Evolutionary conservation across 2,113 vertebrate genomes (phyloP).

Genomic region (Rhombomys opimus): DNA sequence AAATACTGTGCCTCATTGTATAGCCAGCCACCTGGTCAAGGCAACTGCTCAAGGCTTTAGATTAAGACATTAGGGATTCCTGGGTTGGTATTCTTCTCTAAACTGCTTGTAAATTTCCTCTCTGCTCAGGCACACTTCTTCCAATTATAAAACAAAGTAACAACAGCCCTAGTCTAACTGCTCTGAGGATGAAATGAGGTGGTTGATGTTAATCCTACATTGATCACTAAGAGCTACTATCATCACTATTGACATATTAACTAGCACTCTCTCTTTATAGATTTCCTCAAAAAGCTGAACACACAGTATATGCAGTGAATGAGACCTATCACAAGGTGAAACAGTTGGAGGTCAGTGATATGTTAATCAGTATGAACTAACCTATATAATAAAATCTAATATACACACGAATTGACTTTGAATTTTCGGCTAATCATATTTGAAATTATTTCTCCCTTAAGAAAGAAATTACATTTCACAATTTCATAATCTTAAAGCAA

Average conservation of each 20-base stretch:
- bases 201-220: not conserved
- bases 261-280: not conserved
- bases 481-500: conserved; percentile 14
- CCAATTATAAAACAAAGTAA: not conserved
- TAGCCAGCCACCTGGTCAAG: not conserved
- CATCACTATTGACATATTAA: not conserved
- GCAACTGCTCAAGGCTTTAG: not conserved
- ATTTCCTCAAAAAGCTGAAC: not conserved
- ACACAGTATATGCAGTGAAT: not conserved
- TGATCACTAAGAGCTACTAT: not conserved
- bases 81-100: not conserved
- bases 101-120: not conserved
- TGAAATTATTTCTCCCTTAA: not conserved
- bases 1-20: not conserved
- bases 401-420: not conserved
- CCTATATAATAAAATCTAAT: not conserved
- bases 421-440: conserved; percentile 7
- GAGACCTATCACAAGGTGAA: not conserved
- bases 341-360: not conserved
- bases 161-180: not conserved
- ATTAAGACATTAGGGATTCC: not conserved
- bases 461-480: not conserved
- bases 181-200: not conserved
- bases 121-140: not conserved
- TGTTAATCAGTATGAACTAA: not conserved